phyloP scores from a whole-genome alignment of 2,888 invertebrate species.

The Willowsia nigromaculata region DNA sequence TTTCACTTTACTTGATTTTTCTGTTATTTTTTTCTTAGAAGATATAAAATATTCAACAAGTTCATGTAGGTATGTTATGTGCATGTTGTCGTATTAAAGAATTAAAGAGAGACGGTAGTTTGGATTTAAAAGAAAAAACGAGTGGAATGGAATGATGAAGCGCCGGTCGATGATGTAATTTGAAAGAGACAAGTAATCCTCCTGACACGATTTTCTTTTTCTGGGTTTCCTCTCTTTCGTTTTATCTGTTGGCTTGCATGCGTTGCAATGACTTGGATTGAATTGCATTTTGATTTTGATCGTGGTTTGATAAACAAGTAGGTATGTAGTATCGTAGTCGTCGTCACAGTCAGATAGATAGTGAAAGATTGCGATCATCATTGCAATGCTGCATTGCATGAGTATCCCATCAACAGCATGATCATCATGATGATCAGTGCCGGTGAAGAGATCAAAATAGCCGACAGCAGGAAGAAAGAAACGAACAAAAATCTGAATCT shows the following conservation, averaged over 20 bases:
- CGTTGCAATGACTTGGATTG: neutral
- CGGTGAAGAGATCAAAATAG: conserved; percentile 39
- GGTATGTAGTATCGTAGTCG: neutral
- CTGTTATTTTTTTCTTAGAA: no score
- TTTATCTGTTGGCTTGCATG: neutral
- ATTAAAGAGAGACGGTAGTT: neutral
- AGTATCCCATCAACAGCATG: no score
- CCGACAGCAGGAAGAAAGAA: conserved; percentile 35
- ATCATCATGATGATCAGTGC: neutral
- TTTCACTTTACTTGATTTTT: neutral
- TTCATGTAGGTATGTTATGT: neutral
- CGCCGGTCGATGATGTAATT: conserved; percentile 21
- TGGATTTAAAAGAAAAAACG: no score
- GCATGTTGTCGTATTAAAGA: neutral
- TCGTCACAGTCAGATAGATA: neutral
- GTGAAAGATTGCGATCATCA: conserved; percentile 27
- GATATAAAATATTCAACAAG: neutral
- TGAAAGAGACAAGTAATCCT: conserved; percentile 45
- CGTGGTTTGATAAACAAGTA: neutral
- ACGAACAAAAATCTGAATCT: neutral
- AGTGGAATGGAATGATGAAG: conserved; percentile 19
- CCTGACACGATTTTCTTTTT: conserved; percentile 46
- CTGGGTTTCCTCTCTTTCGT: neutral
- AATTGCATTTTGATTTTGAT: neutral
- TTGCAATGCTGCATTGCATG: conserved; percentile 8